These are phyloP conservation scores for Elgaria multicarinata DNA, from an alignment of 2,113 vertebrate genomes.

Conservation along the genomic window DNA sequence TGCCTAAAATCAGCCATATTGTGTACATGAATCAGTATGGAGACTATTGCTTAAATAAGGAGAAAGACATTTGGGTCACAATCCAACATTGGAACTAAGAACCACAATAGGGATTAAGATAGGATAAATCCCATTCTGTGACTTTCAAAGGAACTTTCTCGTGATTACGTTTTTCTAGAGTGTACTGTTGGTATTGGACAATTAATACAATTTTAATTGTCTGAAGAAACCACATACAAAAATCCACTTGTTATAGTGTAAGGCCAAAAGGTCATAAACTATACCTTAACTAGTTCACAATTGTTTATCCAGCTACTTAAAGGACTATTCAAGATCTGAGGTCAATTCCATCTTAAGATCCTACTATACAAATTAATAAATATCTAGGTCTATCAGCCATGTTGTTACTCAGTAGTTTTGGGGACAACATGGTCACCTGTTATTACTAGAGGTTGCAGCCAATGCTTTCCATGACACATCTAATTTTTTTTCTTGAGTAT, in stretches of 20 bases:
- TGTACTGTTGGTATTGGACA: background rate
- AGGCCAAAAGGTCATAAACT: background rate
- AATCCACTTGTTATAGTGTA: background rate
- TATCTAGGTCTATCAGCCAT: background rate
- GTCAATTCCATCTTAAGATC: background rate
- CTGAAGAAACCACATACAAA: background rate
- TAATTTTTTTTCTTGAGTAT: conserved; percentile 4
- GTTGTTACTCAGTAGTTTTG: background rate
- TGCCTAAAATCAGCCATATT: background rate
- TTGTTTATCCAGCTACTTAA: background rate
- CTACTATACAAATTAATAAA: background rate
- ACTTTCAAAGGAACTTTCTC: background rate
- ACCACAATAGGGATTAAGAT: background rate
- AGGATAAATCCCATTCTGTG: background rate
- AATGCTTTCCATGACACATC: background rate
- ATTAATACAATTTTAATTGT: background rate
- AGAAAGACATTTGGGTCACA: background rate
- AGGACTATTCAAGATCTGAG: background rate
- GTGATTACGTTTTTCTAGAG: background rate
- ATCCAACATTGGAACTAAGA: background rate
- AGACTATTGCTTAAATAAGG: background rate
- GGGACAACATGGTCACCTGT: background rate
- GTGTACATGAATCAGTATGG: background rate
- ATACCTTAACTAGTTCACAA: background rate
- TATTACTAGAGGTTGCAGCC: background rate